Percentiles rank a stretch among this genome's conserved stretches.
Conservation (phyloP, 37 sponge, comb jelly and placozoan species). For the Agelas oroides region DNA sequence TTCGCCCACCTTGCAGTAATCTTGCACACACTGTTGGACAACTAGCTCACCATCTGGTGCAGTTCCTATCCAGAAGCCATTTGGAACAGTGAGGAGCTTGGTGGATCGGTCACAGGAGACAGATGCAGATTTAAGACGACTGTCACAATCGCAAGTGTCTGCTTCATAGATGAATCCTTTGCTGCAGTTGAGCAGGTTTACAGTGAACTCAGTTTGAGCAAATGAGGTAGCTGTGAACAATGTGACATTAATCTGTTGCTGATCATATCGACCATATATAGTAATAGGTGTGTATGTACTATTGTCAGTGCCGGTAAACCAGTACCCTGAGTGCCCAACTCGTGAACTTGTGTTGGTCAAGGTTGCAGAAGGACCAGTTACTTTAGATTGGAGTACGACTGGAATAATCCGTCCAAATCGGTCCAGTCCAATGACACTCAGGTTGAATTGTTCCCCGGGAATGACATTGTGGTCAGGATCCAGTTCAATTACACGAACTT, state of each 20-base stretch:
- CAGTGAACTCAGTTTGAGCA: not conserved
- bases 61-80: constrained; percentile 35
- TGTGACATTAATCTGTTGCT: not conserved
- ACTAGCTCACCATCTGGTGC: constrained; percentile 8
- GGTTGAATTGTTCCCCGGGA: constrained; percentile 33
- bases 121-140: not conserved
- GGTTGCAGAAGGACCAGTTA: not conserved
- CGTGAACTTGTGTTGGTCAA: not conserved
- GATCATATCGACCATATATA: not conserved
- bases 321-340: constrained; percentile 37
- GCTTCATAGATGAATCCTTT: constrained; percentile 17
- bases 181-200: constrained; percentile 35
- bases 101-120: not conserved
- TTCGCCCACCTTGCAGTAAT: constrained; percentile 16
- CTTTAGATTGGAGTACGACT: constrained; percentile 26
- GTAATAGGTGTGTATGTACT: not conserved
- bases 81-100: constrained; percentile 7
- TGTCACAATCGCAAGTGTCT: not conserved
- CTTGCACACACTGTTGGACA: constrained; percentile 5
- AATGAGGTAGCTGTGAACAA: constrained; percentile 15
- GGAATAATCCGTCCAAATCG: constrained; percentile 5
- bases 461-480: not conserved
- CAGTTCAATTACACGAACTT: not conserved
- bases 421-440: constrained; percentile 25
- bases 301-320: constrained; percentile 5